Evolutionary conservation across 2,113 vertebrate genomes (phyloP).

Genomic region (Thymallus thymallus): DNA sequence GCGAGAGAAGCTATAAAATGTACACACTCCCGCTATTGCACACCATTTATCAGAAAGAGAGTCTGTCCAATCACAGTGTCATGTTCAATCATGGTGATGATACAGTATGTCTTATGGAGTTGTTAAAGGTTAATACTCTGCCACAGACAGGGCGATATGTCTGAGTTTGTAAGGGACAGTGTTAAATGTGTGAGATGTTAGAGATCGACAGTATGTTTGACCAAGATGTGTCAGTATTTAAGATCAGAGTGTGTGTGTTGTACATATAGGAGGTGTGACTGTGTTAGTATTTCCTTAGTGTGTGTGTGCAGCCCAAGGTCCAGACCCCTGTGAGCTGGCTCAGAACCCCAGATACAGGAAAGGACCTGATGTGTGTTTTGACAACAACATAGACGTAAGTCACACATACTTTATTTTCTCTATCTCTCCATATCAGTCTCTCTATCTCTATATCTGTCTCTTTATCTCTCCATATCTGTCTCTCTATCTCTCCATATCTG

Average conservation of each 20-base stretch:
- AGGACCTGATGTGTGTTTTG: slow-evolving; percentile 93
- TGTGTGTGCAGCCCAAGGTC: slow-evolving; percentile 84
- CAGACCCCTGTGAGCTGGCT: slow-evolving; percentile 91
- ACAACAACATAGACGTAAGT: slow-evolving; percentile 88
- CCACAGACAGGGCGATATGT: neutral
- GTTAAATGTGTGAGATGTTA: neutral
- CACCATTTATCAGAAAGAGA: neutral
- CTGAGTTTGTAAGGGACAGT: neutral
- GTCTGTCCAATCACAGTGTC: neutral
- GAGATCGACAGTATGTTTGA: neutral
- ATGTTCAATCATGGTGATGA: neutral
- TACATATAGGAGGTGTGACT: neutral
- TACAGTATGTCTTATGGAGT: too few relatives aligned
- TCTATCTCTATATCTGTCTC: too few relatives aligned
- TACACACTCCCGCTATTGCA: neutral
- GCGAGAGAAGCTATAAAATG: too few relatives aligned
- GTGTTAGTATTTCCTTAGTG: slow-evolving; percentile 72
- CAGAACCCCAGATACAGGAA: slow-evolving; percentile 93
- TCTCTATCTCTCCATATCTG: too few relatives aligned
- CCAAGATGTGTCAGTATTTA: neutral
- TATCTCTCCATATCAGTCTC: too few relatives aligned
- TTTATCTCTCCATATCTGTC: too few relatives aligned
- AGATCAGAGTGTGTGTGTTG: neutral
- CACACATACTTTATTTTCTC: neutral
- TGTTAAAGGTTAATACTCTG: neutral